Conservation (phyloP, 2,113 vertebrate genomes). For the Neodon shergylaensis region DNA sequence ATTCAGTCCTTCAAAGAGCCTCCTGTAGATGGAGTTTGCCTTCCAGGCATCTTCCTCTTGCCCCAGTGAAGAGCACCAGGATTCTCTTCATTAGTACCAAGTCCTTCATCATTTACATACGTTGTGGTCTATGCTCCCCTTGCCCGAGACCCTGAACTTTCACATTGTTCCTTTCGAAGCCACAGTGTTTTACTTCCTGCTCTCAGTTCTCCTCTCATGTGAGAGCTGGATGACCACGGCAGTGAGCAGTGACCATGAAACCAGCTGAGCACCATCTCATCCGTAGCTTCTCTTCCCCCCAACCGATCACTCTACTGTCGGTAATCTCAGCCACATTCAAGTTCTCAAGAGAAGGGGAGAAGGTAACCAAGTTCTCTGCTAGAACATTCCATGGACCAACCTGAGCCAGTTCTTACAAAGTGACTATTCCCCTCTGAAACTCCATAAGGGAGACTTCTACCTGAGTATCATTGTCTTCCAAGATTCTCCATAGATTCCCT, state of each 20-base stretch:
- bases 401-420: too few relatives aligned
- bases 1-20: background rate
- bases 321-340: background rate
- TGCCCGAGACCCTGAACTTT: background rate
- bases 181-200: background rate
- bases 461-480: background rate
- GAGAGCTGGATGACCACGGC: background rate
- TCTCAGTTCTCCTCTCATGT: background rate
- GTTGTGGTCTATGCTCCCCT: background rate
- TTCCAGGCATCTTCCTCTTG: background rate
- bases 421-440: background rate
- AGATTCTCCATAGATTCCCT: background rate
- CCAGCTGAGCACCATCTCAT: background rate
- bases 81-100: background rate
- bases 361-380: background rate
- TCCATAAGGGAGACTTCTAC: background rate
- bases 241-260: background rate
- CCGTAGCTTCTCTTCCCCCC: background rate
- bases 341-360: background rate
- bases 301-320: background rate
- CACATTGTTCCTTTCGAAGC: background rate
- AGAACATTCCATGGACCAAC: background rate
- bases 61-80: background rate
- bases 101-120: background rate
- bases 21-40: background rate